Conservation (phyloP, 2,797 vertebrate species). For the Botia almorhae region DNA sequence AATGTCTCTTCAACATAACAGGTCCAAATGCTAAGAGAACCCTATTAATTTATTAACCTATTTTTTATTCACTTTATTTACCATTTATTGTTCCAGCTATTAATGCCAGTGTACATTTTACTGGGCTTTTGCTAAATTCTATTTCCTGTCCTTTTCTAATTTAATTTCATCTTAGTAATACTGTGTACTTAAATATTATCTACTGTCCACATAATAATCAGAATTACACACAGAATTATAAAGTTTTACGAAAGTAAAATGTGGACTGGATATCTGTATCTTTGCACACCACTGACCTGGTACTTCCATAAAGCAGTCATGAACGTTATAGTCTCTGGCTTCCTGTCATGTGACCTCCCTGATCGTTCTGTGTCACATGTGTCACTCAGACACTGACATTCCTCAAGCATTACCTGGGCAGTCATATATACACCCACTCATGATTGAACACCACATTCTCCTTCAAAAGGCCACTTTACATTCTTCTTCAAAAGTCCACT, state of each 20-base stretch:
- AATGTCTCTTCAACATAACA: no score
- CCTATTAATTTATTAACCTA: no score
- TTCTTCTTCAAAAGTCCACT: background rate
- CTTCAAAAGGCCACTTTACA: background rate
- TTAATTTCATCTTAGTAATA: no score
- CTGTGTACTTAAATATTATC: no score
- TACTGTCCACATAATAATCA: no score
- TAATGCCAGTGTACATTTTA: no score
- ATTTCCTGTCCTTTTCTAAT: no score
- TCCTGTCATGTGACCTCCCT: conserved; percentile 55
- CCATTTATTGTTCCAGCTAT: no score
- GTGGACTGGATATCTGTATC: background rate
- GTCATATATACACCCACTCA: conserved; percentile 47
- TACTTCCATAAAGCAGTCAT: conserved; percentile 59
- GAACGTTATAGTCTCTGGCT: conserved; percentile 57
- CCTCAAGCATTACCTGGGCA: conserved; percentile 53
- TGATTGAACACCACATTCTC: conserved; percentile 12
- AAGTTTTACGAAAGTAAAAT: background rate
- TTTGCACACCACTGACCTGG: conserved; percentile 58
- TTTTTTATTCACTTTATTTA: no score
- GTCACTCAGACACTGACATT: conserved; percentile 44
- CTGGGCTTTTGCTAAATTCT: no score
- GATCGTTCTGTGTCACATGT: conserved; percentile 50
- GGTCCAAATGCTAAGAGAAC: no score
- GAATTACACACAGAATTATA: no score